phyloP scores from a whole-genome alignment of 2,888 invertebrate genomes.

The Leptothorax acervorum region DNA sequence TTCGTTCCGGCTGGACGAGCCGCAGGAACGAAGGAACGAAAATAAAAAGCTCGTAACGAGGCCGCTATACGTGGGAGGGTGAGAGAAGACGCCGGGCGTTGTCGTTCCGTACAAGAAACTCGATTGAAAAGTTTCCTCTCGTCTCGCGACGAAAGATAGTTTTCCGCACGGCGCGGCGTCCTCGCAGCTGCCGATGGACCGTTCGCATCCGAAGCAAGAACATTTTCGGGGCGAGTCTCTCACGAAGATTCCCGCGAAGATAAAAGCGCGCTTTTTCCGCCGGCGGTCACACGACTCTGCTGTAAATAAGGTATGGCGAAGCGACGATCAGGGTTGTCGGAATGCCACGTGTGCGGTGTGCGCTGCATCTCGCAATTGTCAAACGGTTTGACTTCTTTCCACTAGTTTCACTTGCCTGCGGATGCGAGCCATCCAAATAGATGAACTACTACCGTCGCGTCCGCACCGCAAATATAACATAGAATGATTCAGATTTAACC shows the following conservation, averaged over 20 bases:
- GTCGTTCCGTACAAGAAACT: constrained; percentile 63
- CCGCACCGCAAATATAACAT: neutral
- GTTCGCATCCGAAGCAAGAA: constrained; percentile 63
- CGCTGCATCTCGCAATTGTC: constrained; percentile 3
- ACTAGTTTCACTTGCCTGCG: neutral
- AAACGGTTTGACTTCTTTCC: constrained; percentile 27
- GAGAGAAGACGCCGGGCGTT: neutral
- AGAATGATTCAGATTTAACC: neutral
- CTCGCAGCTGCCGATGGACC: constrained; percentile 55
- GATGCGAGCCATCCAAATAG: neutral
- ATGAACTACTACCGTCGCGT: constrained; percentile 1
- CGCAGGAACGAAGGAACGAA: constrained; percentile 25
- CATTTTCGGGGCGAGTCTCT: constrained; percentile 42
- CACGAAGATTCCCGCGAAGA: constrained; percentile 61
- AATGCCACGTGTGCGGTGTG: constrained; percentile 9
- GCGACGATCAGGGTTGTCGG: neutral
- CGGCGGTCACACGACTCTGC: constrained; percentile 8
- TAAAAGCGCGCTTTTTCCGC: constrained; percentile 23
- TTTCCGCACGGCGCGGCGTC: constrained; percentile 59
- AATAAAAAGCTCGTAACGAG: constrained; percentile 59
- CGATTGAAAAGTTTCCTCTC: constrained; percentile 73
- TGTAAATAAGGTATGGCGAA: constrained; percentile 22
- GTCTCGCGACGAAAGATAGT: constrained; percentile 66
- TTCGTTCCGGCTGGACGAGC: constrained; percentile 40
- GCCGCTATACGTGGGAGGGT: neutral